phyloP scores from a whole-genome alignment of 2,888 invertebrate species.

The Pristionchus entomophagus region DNA sequence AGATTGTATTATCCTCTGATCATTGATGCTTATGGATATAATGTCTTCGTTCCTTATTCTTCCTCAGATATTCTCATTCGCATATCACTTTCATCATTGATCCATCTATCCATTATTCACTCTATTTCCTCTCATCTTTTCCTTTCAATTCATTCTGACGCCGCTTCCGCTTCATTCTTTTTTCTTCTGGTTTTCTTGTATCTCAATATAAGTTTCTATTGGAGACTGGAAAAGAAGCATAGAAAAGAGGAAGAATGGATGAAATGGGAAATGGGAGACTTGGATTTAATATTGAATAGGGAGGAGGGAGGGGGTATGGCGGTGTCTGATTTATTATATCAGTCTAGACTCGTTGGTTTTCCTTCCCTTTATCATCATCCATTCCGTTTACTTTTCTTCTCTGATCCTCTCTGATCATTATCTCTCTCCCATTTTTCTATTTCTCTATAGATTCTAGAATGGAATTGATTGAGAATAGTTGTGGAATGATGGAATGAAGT shows the following conservation, averaged over 20 bases:
- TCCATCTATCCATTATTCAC: not conserved
- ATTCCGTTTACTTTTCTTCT: not conserved
- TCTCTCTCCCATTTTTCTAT: not conserved
- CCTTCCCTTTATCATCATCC: not conserved
- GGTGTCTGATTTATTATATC: not conserved
- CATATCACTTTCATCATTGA: not conserved
- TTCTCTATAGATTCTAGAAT: not conserved
- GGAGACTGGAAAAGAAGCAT: not conserved
- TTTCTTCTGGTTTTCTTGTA: not conserved
- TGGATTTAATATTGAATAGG: no score
- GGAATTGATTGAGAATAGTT: not conserved
- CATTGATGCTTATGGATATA: not conserved
- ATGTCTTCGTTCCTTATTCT: no score
- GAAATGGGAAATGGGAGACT: no score
- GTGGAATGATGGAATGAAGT: not conserved
- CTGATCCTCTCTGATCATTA: not conserved
- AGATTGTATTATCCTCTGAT: not conserved
- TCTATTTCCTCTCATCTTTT: not conserved
- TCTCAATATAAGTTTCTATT: slow-evolving; percentile 5
- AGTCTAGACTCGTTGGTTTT: not conserved
- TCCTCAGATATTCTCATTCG: not conserved
- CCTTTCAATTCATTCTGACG: not conserved
- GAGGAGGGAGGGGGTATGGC: not conserved
- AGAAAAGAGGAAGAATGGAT: no score
- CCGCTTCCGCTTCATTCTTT: not conserved